Base-by-base conservation (phyloP, 2,113 vertebrate genomes). In the Actenoides hombroni region DNA sequence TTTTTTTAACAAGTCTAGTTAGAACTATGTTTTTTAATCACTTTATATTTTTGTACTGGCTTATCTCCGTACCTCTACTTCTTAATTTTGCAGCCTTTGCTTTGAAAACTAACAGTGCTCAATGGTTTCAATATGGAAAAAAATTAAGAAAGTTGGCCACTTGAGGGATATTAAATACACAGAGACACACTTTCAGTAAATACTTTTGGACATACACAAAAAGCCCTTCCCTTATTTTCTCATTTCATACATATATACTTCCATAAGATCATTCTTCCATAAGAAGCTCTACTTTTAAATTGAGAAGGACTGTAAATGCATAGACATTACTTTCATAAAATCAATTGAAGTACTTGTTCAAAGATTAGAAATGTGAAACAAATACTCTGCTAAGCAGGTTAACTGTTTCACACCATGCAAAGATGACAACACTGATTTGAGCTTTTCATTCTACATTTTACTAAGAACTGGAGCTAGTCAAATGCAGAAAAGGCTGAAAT, bases 1-100 rank as follows among this genome's bases (percentile, higher is more conserved):
- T 97, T 92, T 97, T 98, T 98, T 98, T 96, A 98, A 97, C 97
- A 98, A 97, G 97, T 97, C 95, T 96, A 97, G 96, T 98, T 96
- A 97, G 96, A 98, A 98, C 97, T 96, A 97, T 97, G 97, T 91
- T 98, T 98, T 98, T 98, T 97, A 98, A 98, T 98, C 96, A 97
- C 97, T 98, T 98, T 95, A 96, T 97, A 97, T 98, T 98, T 97
- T 98, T 98, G 92, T 65, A 97, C 59, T 95, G 92, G 87, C 95
- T 96, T 97, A 67, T 92, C 94, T 95, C 96, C 28, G 31, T 73
- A 93, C 93, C 88, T 94, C 57, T 94, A 56, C 95, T 87, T 92
- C 86, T 97, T 95, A 95, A 94, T 97, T 96, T 94, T 35, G 64
- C 83, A 92, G 92, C 84, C 70, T 95, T 94, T 94, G 94, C 95